Evolutionary conservation across 1,140 invertebrate species (phyloP).

Genomic region (Samia ricini): DNA sequence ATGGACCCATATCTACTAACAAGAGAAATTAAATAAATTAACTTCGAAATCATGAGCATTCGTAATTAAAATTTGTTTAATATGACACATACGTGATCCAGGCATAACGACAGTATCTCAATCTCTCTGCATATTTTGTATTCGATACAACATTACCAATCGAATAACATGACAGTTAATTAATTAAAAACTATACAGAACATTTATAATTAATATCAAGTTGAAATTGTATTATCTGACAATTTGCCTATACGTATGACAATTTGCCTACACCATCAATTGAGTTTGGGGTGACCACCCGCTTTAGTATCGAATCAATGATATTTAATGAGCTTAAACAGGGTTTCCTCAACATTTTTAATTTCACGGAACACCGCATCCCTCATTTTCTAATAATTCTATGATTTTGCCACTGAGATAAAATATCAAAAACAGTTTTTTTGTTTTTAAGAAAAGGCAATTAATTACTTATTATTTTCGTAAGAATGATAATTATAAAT

Average conservation of each 20-base stretch:
- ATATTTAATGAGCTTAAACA: too few relatives aligned
- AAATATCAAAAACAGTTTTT: too few relatives aligned
- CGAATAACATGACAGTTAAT: slow-evolving; percentile 10
- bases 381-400: too few relatives aligned
- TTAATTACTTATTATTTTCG: too few relatives aligned
- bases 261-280: too few relatives aligned
- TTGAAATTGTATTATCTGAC: not conserved
- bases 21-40: not conserved
- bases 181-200: slow-evolving; percentile 8
- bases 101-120: not conserved
- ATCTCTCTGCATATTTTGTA: not conserved
- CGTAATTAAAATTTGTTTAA: not conserved
- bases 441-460: too few relatives aligned
- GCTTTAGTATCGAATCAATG: not conserved
- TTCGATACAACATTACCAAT: not conserved
- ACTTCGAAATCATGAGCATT: not conserved
- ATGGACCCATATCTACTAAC: too few relatives aligned
- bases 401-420: too few relatives aligned
- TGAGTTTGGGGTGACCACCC: not conserved
- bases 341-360: too few relatives aligned
- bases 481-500: too few relatives aligned
- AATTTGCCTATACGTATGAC: not conserved
- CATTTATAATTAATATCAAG: slow-evolving; percentile 1
- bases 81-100: not conserved
- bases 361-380: too few relatives aligned